Evolutionary conservation across 2,888 invertebrate genomes (phyloP).

Genomic region (Masnerella sp.): DNA sequence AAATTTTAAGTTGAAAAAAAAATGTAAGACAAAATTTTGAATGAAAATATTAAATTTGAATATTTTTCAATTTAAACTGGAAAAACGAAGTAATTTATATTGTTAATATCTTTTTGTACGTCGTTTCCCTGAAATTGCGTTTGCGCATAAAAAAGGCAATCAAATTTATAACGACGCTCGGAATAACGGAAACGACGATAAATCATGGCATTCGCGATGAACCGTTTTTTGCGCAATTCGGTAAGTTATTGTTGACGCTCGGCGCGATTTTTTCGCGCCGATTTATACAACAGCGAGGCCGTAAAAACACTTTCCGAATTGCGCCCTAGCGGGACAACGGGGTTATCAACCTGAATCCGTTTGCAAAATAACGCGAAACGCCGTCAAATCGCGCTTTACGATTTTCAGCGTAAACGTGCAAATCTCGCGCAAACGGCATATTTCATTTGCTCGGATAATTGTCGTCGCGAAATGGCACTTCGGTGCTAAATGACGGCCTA

Average conservation of each 20-base stretch:
- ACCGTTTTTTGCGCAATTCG: conserved; percentile 35
- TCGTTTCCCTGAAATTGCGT: not conserved
- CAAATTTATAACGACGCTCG: conserved; percentile 36
- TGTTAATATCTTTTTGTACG: too few species aligned
- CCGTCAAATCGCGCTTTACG: conserved; percentile 49
- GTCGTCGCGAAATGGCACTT: conserved; percentile 32
- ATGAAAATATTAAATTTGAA: too few species aligned
- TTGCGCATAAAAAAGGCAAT: conserved; percentile 28
- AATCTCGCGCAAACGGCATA: conserved; percentile 23
- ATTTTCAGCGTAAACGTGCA: conserved; percentile 35
- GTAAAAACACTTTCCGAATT: conserved; percentile 46
- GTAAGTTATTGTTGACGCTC: conserved; percentile 40
- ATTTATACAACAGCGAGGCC: conserved; percentile 44
- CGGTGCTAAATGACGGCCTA: conserved; percentile 18
- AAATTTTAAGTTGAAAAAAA: too few species aligned
- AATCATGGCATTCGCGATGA: conserved; percentile 50
- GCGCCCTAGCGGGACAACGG: conserved; percentile 47
- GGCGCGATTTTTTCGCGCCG: conserved; percentile 36
- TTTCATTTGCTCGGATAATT: conserved; percentile 38
- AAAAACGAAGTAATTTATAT: not conserved
- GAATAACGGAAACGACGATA: conserved; percentile 50
- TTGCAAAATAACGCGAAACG: conserved; percentile 49
- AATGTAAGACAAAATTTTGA: too few species aligned
- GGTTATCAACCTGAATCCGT: conserved; percentile 55
- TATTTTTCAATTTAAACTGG: too few species aligned